Evolutionary conservation across 2,888 invertebrate genomes (phyloP), one percentile per base, ranked within the genome.

Genomic region (Chloroclysta siterata): DNA sequence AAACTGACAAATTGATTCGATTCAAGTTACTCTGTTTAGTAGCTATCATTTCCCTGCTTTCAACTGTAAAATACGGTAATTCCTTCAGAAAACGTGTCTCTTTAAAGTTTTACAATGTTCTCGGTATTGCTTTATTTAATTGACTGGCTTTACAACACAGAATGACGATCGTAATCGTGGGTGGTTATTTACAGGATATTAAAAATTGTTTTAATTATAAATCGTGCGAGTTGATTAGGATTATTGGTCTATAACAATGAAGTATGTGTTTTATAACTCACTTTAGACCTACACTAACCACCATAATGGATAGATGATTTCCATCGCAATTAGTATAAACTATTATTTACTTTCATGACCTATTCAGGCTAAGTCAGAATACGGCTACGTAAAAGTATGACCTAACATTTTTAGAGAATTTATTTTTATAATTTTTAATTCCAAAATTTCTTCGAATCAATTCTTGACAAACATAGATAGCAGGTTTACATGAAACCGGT

Each of bases 1-100:
- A 77, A 75, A 66, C 75, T 81, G 79, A 86, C 79, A 86, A 88
- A 89, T 87, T 85, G 87, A 85, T 84, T 84, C 84, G 77, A 85
- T 87, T 85, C 51, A 53, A 46, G 51, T 66, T 66, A 57, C 39
- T 22, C 22, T 22, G 22, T 22, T n/a, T n/a, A 22, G 22, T 22
- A 22, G 22, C 13, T 54, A 29, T 33, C 33, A 60, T 47, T 41
- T 48, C 28, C 17, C 47, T 53, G 33, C 3, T 8, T 2, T 22
- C 22, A 33, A 15, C 53, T 10, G 50, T 22, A 53, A 47, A 39
- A 33, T 2, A 41, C 17, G 29, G 2, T 29, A 22, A 41, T 33
- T 36, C 17, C 8, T 22, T 13, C 14, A 46, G 3, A 39, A 13
- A 44, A 33, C 29, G 3, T 51, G 41, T 42, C 14, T 6, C 5